Evolutionary conservation across 2,797 vertebrate genomes (phyloP), one percentile per base, ranked within the genome.

Genomic region (Hylomyscus alleni): DNA sequence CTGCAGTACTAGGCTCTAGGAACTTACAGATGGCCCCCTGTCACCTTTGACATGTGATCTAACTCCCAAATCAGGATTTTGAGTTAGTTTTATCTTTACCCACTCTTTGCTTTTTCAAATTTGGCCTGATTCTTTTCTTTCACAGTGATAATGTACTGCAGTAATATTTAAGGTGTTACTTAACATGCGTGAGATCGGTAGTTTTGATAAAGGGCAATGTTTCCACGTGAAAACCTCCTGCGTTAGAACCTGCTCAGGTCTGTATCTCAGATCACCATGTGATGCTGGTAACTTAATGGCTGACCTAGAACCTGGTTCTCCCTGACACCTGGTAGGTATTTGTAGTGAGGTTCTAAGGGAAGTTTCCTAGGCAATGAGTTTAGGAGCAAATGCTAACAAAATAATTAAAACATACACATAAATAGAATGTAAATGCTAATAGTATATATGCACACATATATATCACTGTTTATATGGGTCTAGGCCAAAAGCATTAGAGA

Each of bases 341-440:
- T 93, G 81, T 82, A 47, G 34, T 58, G 73, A n/a, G 31, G 89
- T 69, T 84, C 94, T 89, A 92, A 88, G 37, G 24, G 91, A 98
- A 78, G 65, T 78, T 89, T 95, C 37, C 80, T 75, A 54, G 47
- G 37, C 65, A 75, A 77, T 15, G 22, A 85, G 40, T 72, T 84
- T 84, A 56, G 6, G 31, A 93, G 50, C 90, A 89, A n/a, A 22
- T 29, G 12, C 19, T n/a, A 37, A 34, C 40, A 65, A 85, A 94
- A 84, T 60, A 94, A 88, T 34, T n/a, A 40, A 78, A 50, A 31
- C 40, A 44, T 22, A 75, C 3, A 88, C 10, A 58, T 31, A 37
- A 37, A 72, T 54, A 72, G 24, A 89, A 56, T 44, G 20, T 65
- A 95, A 52, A 82, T 67, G 26, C 31, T 37, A 20, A 40, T 88